Evolutionary conservation across 1,140 invertebrate species (phyloP), one percentile per base, ranked within the genome.

Genomic region (Drosophila mayri): DNA sequence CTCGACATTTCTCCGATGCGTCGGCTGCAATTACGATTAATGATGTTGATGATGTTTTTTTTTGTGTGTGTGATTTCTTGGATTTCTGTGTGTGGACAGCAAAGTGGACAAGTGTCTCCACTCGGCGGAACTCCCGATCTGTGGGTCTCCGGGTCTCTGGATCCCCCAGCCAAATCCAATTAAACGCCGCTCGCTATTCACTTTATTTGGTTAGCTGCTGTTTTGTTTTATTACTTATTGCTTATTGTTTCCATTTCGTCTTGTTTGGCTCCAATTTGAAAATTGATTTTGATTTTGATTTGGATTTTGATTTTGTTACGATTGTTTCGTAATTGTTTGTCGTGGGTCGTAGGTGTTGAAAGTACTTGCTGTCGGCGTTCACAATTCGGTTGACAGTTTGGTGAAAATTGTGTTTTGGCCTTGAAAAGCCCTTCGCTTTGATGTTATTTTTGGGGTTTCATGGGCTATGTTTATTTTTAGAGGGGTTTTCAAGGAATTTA

Each of bases 11-110:
- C 75, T 72, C 83, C 80, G 63, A 46, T 72, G 60, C 58, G 84
- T 52, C 62, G 65, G 76, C 85, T 81, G 81, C 85, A 85, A 90
- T 90, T 90, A 90, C 74, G 68, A 76, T 90, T 90, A 73, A 76
- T 79, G 79, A 68, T 67, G 81, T 38, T 38, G 52, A 16, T 25
- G 52, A 20, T 54, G 32, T 37, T 20, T 25, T 40, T 32, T 32
- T 10, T 18, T 41, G 40, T 50, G 40, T 50, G 28, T 50, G 14
- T 54, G 35, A 38, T 22, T 38, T 55, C n/a, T 30, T 37, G 52
- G 32, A 55, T 55, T 55, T 79, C 62, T 82, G 80, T 80, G 72
- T 84, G 81, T 80, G 72, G 67, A 70, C 76, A 76, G 63, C 77
- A 55, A n/a, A 76, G 82, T 75, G 74, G 81, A 83, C 83, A 80